Evolutionary conservation across 2,113 vertebrate species (phyloP).

Genomic region (Campylorhamphus procurvoides): DNA sequence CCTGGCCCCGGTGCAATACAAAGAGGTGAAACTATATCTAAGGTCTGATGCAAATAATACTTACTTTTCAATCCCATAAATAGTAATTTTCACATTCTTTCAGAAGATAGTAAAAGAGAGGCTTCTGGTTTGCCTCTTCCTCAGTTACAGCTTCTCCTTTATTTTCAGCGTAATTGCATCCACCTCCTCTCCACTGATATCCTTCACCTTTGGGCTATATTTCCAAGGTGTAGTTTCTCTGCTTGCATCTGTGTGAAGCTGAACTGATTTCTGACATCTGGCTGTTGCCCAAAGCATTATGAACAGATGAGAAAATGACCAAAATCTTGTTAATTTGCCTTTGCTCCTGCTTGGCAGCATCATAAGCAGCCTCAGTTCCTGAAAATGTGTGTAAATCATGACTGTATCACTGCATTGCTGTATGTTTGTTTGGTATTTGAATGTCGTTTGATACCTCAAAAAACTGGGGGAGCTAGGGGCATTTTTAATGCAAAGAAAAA

Average conservation of each 20-base stretch:
- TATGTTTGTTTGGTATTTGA: neutral
- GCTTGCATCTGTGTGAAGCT: neutral
- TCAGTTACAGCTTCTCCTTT: neutral
- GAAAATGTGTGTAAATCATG: neutral
- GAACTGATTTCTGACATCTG: slow-evolving; percentile 16
- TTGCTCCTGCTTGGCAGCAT: neutral
- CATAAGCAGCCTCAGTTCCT: neutral
- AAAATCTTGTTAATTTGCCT: slow-evolving; percentile 7
- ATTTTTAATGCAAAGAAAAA: neutral
- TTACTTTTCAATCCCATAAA: neutral
- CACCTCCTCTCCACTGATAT: neutral
- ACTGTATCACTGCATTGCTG: neutral
- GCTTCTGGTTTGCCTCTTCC: neutral
- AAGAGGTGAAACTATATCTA: neutral
- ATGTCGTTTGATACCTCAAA: neutral
- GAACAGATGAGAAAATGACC: neutral
- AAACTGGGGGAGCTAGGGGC: rapidly evolving
- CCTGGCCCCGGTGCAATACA: neutral
- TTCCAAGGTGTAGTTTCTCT: neutral
- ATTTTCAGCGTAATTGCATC: neutral
- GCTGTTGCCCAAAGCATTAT: neutral
- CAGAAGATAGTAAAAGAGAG: neutral
- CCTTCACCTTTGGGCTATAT: neutral
- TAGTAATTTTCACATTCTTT: neutral
- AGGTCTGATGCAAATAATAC: neutral